phyloP scores from a whole-genome alignment of 2,113 vertebrate species.

The Lepisosteus oculatus region DNA sequence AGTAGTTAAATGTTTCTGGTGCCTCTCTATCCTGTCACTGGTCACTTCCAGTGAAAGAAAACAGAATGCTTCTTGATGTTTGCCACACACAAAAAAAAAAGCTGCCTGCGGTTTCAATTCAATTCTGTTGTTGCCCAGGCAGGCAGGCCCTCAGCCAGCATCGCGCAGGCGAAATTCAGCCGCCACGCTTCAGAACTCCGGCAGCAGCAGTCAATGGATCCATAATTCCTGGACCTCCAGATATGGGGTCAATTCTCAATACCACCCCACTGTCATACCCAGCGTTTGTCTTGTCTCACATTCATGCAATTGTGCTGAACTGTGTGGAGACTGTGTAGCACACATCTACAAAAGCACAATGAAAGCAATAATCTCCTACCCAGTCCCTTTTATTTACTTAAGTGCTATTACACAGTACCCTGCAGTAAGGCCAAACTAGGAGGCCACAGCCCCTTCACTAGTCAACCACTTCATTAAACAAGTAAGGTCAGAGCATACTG shows the following conservation, averaged over 20 bases:
- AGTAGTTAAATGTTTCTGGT: slow-evolving; percentile 37
- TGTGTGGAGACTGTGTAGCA: slow-evolving; percentile 64
- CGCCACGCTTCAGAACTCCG: slow-evolving; percentile 70
- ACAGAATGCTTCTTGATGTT: slow-evolving; percentile 68
- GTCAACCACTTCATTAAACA: background rate
- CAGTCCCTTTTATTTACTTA: slow-evolving; percentile 80
- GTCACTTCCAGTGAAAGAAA: slow-evolving; percentile 59
- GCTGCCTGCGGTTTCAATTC: slow-evolving; percentile 73
- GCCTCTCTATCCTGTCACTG: slow-evolving; percentile 53
- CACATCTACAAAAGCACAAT: slow-evolving; percentile 88
- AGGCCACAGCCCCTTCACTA: slow-evolving; percentile 36
- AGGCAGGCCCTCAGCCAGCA: slow-evolving; percentile 68
- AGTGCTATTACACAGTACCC: slow-evolving; percentile 84
- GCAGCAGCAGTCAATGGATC: slow-evolving; percentile 69
- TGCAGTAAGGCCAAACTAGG: slow-evolving; percentile 69
- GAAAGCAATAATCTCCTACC: slow-evolving; percentile 86
- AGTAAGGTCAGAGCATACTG: slow-evolving; percentile 1
- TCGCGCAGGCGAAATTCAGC: slow-evolving; percentile 74
- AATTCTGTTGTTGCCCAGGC: slow-evolving; percentile 55
- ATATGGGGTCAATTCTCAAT: slow-evolving; percentile 85
- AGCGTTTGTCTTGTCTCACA: slow-evolving; percentile 78
- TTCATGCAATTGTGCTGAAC: slow-evolving; percentile 72
- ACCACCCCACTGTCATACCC: slow-evolving; percentile 83
- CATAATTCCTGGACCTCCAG: slow-evolving; percentile 73
- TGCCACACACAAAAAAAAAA: slow-evolving; percentile 29